Percentiles rank a stretch among this genome's conserved stretches.
phyloP scores from a whole-genome alignment of 1,140 invertebrate species.

The Anoplophora glabripennis region DNA sequence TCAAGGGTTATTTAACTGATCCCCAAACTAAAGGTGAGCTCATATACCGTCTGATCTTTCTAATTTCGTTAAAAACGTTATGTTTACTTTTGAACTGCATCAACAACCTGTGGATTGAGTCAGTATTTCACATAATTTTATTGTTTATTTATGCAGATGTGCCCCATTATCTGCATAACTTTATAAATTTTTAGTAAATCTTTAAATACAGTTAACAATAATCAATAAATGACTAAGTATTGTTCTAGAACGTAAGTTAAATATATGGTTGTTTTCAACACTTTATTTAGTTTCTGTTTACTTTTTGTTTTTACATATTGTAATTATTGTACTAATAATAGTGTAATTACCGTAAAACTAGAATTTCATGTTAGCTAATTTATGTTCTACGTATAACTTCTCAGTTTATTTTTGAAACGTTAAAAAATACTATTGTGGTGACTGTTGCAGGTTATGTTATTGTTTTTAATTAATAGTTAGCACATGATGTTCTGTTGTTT shows the following conservation, averaged over 20 bases:
- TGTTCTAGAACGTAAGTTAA: too few relatives aligned
- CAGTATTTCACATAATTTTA: background rate
- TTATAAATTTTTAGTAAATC: background rate
- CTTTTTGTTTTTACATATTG: background rate
- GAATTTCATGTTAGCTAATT: background rate
- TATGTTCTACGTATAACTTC: background rate
- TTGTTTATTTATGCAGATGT: too few relatives aligned
- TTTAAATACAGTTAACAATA: too few relatives aligned
- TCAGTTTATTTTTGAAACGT: too few relatives aligned
- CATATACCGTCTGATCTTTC: background rate
- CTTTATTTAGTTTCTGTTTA: too few relatives aligned
- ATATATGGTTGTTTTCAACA: too few relatives aligned
- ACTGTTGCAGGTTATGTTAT: too few relatives aligned
- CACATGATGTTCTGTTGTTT: too few relatives aligned
- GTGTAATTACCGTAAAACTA: background rate
- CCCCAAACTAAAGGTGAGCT: conserved; percentile 70
- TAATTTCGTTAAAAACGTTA: conserved; percentile 13
- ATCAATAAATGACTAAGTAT: too few relatives aligned
- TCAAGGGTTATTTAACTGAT: conserved; percentile 80
- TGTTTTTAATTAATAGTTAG: too few relatives aligned
- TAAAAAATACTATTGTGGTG: too few relatives aligned
- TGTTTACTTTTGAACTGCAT: conserved; percentile 33
- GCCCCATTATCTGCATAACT: too few relatives aligned
- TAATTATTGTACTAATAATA: background rate
- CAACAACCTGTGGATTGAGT: conserved; percentile 19